Percentiles rank a stretch among this genome's conserved stretches.
Evolutionary conservation across 2,797 vertebrate genomes (phyloP).

Genomic region (Sebastes elongatus): DNA sequence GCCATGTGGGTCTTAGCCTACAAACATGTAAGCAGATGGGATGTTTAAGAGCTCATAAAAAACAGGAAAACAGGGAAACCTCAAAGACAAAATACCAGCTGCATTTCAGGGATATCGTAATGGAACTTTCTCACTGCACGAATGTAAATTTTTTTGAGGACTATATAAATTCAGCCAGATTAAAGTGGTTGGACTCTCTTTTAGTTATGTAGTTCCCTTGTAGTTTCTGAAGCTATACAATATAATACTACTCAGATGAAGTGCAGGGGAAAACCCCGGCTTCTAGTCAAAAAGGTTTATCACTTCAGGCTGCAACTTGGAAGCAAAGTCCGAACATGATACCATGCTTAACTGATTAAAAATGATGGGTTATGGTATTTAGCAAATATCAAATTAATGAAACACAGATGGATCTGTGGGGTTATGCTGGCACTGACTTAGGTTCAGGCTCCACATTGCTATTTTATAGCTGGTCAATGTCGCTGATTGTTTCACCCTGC

Average conservation of each 20-base stretch:
- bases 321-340: neutral
- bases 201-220: neutral
- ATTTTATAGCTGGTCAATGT: conserved; percentile 2
- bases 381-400: neutral
- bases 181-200: neutral
- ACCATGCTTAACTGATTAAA: neutral
- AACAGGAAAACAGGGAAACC: conserved; percentile 38
- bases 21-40: conserved; percentile 56
- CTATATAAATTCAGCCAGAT: conserved; percentile 19
- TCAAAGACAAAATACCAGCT: conserved; percentile 53
- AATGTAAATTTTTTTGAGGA: conserved; percentile 37
- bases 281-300: conserved; percentile 5
- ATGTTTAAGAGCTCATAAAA: conserved; percentile 69
- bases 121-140: conserved; percentile 60
- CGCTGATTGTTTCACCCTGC: neutral
- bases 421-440: neutral
- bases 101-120: conserved; percentile 45
- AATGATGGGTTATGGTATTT: neutral
- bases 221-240: neutral
- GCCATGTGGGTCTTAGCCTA: conserved; percentile 12
- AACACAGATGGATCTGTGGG: neutral
- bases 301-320: neutral
- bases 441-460: neutral
- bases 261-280: neutral
- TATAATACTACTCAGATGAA: neutral